Evolutionary conservation across 1,140 invertebrate species (phyloP).

Genomic region (Lucilia cuprina): DNA sequence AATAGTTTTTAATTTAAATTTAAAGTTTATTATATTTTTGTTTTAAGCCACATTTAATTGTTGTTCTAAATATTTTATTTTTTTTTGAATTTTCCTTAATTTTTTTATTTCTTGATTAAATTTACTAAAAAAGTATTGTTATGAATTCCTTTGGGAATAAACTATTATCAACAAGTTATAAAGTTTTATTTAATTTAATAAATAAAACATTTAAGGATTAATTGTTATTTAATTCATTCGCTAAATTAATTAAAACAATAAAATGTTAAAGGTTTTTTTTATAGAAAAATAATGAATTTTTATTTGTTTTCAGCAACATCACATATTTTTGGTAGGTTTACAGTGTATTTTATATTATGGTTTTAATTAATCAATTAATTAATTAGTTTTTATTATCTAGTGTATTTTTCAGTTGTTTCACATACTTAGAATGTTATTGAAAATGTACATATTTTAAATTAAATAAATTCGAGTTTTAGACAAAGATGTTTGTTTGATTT

Average conservation of each 20-base stretch:
- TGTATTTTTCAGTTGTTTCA: background rate
- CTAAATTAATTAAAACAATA: background rate
- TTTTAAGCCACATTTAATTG: constrained; percentile 7
- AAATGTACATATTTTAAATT: background rate
- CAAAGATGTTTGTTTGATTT: background rate
- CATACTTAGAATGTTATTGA: background rate
- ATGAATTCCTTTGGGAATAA: background rate
- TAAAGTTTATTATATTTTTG: background rate
- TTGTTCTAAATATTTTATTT: background rate
- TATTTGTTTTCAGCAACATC: constrained; percentile 11
- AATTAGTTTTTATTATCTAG: background rate
- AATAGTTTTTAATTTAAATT: background rate
- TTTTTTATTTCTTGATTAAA: background rate
- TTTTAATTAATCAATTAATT: background rate
- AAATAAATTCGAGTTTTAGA: background rate
- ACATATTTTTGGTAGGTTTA: constrained; percentile 6
- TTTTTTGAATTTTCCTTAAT: background rate
- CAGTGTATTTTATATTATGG: background rate
- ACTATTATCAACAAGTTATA: background rate
- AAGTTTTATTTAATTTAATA: background rate
- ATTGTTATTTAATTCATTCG: background rate
- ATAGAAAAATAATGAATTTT: constrained; percentile 5
- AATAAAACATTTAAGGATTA: background rate
- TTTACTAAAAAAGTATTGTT: background rate
- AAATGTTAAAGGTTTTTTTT: background rate